These are phyloP conservation scores for Mizuhopecten yessoensis DNA, from an alignment of 1,140 invertebrate genomes.

Conservation along the genomic window DNA sequence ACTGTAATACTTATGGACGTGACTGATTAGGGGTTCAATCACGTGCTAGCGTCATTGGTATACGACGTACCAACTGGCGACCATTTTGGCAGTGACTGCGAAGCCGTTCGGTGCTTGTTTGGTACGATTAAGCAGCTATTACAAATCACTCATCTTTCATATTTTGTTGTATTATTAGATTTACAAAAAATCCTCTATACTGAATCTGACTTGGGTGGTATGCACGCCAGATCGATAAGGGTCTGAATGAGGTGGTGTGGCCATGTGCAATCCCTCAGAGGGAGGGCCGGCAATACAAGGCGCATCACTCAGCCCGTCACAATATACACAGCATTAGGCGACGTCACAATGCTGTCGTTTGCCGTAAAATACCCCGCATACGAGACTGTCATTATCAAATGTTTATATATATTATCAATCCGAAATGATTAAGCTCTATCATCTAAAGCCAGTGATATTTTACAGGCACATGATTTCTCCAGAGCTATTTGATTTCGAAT, in stretches of 20 bases:
- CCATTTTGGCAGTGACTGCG: background rate
- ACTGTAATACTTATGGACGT: background rate
- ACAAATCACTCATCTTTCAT: background rate
- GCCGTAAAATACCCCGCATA: background rate
- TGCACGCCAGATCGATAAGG: conserved; percentile 9
- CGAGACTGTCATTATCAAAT: background rate
- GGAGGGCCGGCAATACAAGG: background rate
- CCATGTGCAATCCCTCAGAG: background rate
- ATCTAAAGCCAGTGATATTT: no score
- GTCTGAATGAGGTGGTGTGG: background rate
- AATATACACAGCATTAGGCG: background rate
- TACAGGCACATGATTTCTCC: no score
- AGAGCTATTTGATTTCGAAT: no score
- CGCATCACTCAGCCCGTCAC: background rate
- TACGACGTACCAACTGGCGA: background rate
- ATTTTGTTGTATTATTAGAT: conserved; percentile 18
- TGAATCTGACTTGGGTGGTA: background rate
- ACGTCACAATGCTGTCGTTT: background rate
- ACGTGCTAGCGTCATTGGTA: background rate
- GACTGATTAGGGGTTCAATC: background rate
- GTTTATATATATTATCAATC: background rate
- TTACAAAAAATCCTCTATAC: background rate
- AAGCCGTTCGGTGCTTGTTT: background rate
- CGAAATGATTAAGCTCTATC: no score
- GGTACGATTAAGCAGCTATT: background rate